phyloP scores from a whole-genome alignment of 2,797 vertebrate species.

The Echeneis naucrates region DNA sequence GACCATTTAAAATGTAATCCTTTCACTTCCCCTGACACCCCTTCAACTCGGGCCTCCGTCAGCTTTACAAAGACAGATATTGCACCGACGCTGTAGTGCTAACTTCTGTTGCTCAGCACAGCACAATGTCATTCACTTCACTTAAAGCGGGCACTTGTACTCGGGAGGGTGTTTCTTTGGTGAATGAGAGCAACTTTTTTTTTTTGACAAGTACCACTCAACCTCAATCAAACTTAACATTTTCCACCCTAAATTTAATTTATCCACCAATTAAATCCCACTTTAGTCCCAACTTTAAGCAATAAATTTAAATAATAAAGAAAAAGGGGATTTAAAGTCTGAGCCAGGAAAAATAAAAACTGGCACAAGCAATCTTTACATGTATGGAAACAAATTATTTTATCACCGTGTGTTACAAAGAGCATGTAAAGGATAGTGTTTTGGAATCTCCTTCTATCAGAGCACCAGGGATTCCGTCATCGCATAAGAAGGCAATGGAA shows the following conservation, averaged over 20 bases:
- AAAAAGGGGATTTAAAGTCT: conserved; percentile 28
- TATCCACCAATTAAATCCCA: conserved; percentile 11
- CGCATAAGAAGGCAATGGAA: conserved; percentile 56
- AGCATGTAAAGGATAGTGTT: conserved; percentile 61
- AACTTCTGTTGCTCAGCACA: conserved; percentile 23
- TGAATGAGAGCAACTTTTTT: conserved; percentile 54
- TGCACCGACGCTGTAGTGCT: conserved; percentile 32
- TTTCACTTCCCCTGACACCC: not conserved
- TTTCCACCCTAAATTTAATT: conserved; percentile 8
- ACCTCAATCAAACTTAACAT: conserved; percentile 22
- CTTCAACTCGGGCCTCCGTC: not conserved
- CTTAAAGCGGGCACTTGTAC: conserved; percentile 71
- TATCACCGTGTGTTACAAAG: conserved; percentile 13
- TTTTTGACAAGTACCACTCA: conserved; percentile 32
- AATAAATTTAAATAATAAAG: not conserved
- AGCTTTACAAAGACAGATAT: not conserved
- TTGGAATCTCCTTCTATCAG: conserved; percentile 67
- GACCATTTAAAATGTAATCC: conserved; percentile 3
- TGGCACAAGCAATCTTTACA: conserved; percentile 33
- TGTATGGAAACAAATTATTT: conserved; percentile 38
- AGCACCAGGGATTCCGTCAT: conserved; percentile 77
- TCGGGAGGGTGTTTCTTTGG: conserved; percentile 77
- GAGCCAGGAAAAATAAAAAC: conserved; percentile 37
- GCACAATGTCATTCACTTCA: conserved; percentile 52
- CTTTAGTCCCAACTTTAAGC: conserved; percentile 16